Conservation (phyloP, 2,113 vertebrate species). For the Hoplias malabaricus region DNA sequence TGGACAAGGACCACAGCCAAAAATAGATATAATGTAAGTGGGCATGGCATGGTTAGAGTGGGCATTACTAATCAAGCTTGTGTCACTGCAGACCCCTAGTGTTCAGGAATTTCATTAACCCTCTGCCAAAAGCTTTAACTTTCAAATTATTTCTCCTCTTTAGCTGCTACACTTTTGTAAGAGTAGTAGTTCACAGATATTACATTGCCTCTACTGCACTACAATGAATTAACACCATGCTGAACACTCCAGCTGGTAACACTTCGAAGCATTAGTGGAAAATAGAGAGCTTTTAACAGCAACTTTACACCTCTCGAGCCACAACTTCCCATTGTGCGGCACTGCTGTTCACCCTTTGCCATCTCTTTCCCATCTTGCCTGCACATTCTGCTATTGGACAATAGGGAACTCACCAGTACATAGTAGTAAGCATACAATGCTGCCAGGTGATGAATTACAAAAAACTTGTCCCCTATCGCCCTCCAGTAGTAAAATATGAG, state of each 20-base stretch:
- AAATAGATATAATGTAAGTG: too few species aligned
- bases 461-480: slow-evolving; percentile 94
- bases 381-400: slow-evolving; percentile 69
- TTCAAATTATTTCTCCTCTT: neutral
- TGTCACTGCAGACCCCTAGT: too few species aligned
- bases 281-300: slow-evolving; percentile 22
- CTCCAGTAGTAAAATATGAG: slow-evolving; percentile 95
- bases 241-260: neutral
- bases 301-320: slow-evolving; percentile 20
- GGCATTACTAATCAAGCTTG: too few species aligned
- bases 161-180: neutral
- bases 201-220: neutral
- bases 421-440: slow-evolving; percentile 91
- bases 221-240: neutral
- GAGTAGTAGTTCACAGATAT: neutral
- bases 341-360: slow-evolving; percentile 70
- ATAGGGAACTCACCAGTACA: slow-evolving; percentile 92
- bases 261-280: slow-evolving; percentile 13
- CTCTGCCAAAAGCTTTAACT: neutral
- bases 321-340: slow-evolving; percentile 16
- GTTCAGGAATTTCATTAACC: too few species aligned
- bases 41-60: too few species aligned
- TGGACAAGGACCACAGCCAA: too few species aligned
- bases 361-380: slow-evolving; percentile 71
- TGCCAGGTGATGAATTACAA: slow-evolving; percentile 91